A percentile compares a stretch with the other conserved stretches of the same genome.
These are phyloP conservation scores for Hydrozoanthus tunicans DNA, from an alignment of 64 coral and sea anemone species.

Conservation along the genomic window DNA sequence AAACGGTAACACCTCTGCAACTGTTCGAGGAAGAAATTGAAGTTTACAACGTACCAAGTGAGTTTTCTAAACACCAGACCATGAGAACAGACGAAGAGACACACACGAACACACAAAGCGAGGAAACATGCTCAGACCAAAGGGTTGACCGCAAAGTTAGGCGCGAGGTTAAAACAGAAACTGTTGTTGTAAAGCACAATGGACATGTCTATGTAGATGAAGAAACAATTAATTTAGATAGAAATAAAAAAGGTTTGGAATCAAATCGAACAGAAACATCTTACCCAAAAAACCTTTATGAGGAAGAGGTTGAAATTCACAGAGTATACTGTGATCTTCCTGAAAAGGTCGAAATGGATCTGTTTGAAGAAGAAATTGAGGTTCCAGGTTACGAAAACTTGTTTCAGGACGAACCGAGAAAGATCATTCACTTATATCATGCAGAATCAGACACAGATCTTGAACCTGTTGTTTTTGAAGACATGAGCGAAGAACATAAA, in stretches of 20 bases:
- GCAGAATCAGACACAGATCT: constrained; percentile 35
- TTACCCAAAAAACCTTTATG: constrained; percentile 24
- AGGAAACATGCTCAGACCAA: constrained; percentile 1
- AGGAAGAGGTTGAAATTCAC: constrained; percentile 52
- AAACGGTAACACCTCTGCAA: background rate
- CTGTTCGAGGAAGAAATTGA: constrained; percentile 42
- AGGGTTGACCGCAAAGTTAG: background rate
- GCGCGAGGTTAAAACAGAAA: constrained; percentile 12
- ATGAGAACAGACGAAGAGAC: background rate
- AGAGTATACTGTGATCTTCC: constrained; percentile 4
- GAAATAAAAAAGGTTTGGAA: background rate
- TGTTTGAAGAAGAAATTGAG: constrained; percentile 73
- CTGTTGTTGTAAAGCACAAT: constrained; percentile 29
- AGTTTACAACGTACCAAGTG: constrained; percentile 26
- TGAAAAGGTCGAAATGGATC: constrained; percentile 39
- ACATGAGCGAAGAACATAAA: constrained; percentile 4
- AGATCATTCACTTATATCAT: constrained; percentile 13
- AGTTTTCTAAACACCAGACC: background rate
- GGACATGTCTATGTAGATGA: constrained; percentile 37
- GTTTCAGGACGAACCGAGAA: constrained; percentile 51
- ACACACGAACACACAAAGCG: background rate
- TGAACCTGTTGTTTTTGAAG: background rate
- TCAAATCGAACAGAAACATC: constrained; percentile 10
- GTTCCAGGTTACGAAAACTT: constrained; percentile 37
- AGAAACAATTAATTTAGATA: background rate